Conservation (phyloP, 1,140 invertebrate genomes). For the Wasmannia auropunctata region DNA sequence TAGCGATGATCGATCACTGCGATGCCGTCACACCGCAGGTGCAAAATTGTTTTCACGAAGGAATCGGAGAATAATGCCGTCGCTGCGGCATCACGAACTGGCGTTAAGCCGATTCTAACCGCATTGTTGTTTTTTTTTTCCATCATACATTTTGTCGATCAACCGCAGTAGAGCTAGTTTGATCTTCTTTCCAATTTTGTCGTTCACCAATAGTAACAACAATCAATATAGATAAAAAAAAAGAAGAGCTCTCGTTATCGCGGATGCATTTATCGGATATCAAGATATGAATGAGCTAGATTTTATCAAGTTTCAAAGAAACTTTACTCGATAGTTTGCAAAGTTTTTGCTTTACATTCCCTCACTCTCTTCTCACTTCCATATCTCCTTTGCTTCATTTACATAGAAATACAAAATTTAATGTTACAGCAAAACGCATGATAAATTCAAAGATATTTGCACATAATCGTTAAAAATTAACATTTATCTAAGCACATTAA, state of each 20-base stretch:
- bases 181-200: slow-evolving; percentile 48
- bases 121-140: slow-evolving; percentile 41
- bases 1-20: slow-evolving; percentile 42
- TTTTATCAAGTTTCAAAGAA: slow-evolving; percentile 30
- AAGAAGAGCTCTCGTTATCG: background rate
- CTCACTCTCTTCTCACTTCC: background rate
- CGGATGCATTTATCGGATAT: background rate
- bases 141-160: slow-evolving; percentile 38
- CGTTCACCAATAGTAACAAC: background rate
- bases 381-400: background rate
- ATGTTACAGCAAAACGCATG: background rate
- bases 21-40: slow-evolving; percentile 20
- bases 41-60: slow-evolving; percentile 52
- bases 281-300: background rate
- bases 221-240: slow-evolving; percentile 23
- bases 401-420: background rate
- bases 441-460: background rate
- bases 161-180: slow-evolving; percentile 21
- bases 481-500: slow-evolving; percentile 27
- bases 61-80: slow-evolving; percentile 31
- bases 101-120: slow-evolving; percentile 50
- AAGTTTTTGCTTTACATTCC: background rate
- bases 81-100: slow-evolving; percentile 10
- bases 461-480: background rate
- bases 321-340: background rate